Evolutionary conservation across 2,113 vertebrate genomes (phyloP).

Genomic region (Protobothrops mucrosquamatus): DNA sequence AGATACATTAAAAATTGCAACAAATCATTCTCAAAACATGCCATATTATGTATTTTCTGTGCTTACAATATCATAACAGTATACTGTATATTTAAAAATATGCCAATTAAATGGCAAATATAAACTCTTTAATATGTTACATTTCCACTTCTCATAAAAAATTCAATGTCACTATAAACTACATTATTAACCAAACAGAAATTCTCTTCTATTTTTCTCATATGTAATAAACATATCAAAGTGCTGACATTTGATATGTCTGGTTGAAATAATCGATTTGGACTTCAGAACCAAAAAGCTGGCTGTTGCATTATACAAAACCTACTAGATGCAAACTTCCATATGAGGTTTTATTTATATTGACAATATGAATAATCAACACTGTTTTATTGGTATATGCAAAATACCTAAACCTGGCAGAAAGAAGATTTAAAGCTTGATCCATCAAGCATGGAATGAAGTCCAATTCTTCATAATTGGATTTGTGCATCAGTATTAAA

Average conservation of each 20-base stretch:
- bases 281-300: background rate
- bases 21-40: constrained; percentile 47
- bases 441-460: background rate
- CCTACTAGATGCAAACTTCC: background rate
- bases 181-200: constrained; percentile 20
- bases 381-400: background rate
- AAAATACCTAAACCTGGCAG: background rate
- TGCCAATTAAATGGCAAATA: constrained; percentile 38
- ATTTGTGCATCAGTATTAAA: background rate
- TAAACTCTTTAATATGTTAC: constrained; percentile 14
- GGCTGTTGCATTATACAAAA: background rate
- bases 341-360: constrained; percentile 1
- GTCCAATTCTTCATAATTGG: background rate
- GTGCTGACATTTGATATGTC: constrained; percentile 5
- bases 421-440: background rate
- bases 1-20: constrained; percentile 38
- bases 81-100: constrained; percentile 18
- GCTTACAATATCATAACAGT: background rate
- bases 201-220: background rate
- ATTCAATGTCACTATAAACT: constrained; percentile 42
- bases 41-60: constrained; percentile 35
- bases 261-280: constrained; percentile 23
- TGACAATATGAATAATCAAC: background rate
- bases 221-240: constrained; percentile 5
- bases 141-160: constrained; percentile 32